A percentile compares a stretch with the other conserved stretches of the same genome.
phyloP scores from a whole-genome alignment of 53 echinoderm and acorn worm genomes.

The Arbacia lixula region DNA sequence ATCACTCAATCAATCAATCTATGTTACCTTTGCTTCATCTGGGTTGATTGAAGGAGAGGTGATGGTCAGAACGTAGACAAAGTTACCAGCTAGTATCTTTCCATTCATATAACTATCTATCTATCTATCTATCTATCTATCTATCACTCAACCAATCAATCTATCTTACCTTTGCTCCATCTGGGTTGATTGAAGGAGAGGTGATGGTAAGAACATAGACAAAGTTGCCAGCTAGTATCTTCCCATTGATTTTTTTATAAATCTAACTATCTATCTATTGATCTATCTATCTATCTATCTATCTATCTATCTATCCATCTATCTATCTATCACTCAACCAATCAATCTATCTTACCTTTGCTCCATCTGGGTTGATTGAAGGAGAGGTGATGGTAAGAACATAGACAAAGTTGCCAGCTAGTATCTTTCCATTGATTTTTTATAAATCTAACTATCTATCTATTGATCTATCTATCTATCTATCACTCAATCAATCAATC shows the following conservation, averaged over 20 bases:
- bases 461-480: background rate
- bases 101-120: too few species aligned
- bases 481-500: background rate
- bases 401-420: constrained; percentile 40
- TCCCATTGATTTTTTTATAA: too few species aligned
- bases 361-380: constrained; percentile 13
- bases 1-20: background rate
- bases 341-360: too few species aligned
- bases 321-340: too few species aligned
- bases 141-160: too few species aligned
- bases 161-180: constrained; percentile 88
- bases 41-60: too few species aligned
- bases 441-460: background rate
- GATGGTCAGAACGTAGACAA: constrained; percentile 80
- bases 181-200: constrained; percentile 79
- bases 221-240: constrained; percentile 85
- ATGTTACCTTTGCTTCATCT: constrained; percentile 82
- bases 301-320: too few species aligned
- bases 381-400: constrained; percentile 39
- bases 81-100: constrained; percentile 90
- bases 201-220: constrained; percentile 91
- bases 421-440: background rate
- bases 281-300: too few species aligned
- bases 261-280: too few species aligned
- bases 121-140: too few species aligned